phyloP scores from a whole-genome alignment of 2,888 invertebrate genomes.

The Eupithecia pulchellata region DNA sequence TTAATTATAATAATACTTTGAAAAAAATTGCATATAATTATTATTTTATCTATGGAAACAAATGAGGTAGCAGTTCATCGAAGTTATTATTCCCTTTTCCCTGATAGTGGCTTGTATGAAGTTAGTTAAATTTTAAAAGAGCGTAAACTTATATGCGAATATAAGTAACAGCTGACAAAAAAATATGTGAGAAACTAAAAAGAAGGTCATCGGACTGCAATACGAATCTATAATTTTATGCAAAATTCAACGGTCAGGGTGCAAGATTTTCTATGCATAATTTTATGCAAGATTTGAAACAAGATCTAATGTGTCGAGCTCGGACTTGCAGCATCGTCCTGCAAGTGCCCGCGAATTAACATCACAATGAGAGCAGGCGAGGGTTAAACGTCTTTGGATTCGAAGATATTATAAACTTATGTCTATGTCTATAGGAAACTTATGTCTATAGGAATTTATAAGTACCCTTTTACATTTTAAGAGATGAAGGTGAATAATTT shows the following conservation, averaged over 20 bases:
- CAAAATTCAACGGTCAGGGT: slow-evolving; percentile 56
- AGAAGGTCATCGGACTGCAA: slow-evolving; percentile 27
- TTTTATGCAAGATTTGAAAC: slow-evolving; percentile 82
- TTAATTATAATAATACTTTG: background rate
- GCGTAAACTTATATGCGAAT: background rate
- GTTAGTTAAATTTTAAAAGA: background rate
- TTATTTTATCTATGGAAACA: too few relatives aligned
- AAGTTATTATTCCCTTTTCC: background rate
- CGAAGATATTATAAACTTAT: slow-evolving; percentile 7
- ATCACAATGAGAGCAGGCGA: slow-evolving; percentile 66
- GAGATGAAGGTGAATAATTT: background rate
- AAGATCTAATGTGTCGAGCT: slow-evolving; percentile 71
- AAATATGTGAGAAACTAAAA: background rate
- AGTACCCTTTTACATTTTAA: too few relatives aligned
- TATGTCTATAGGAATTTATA: too few relatives aligned
- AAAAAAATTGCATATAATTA: too few relatives aligned
- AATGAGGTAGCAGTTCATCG: background rate
- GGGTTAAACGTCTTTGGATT: slow-evolving; percentile 50
- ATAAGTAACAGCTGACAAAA: background rate
- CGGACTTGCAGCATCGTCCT: slow-evolving; percentile 68
- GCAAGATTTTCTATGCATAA: slow-evolving; percentile 54
- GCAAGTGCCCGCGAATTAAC: slow-evolving; percentile 59
- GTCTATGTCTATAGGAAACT: too few relatives aligned
- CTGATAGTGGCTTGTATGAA: background rate
- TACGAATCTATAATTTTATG: slow-evolving; percentile 34